These are phyloP conservation scores for Ceyx margarethae DNA, from an alignment of 2,113 vertebrate species.

Conservation along the genomic window DNA sequence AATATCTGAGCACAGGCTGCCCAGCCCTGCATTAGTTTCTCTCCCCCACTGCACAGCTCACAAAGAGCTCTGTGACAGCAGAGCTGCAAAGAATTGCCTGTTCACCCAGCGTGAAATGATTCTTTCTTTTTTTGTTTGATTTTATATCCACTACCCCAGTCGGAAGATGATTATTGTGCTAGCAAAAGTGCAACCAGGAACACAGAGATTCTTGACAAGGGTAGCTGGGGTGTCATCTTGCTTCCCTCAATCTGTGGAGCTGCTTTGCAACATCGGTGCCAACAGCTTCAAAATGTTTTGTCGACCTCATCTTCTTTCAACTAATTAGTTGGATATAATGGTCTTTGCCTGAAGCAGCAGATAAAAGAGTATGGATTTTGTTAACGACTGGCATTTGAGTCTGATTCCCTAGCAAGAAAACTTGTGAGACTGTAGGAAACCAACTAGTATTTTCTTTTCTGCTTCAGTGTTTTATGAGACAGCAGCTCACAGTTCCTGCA, in stretches of 20 bases:
- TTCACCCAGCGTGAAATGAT: conserved; percentile 49
- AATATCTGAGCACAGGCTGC: neutral
- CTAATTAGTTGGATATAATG: neutral
- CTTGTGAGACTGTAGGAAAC: neutral
- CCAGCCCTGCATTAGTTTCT: neutral
- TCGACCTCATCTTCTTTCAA: neutral
- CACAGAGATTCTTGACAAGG: neutral
- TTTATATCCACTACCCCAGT: neutral
- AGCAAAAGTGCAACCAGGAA: neutral
- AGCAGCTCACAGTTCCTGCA: neutral
- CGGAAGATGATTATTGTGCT: neutral
- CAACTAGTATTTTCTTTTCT: neutral
- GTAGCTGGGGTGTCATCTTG: neutral
- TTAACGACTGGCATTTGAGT: neutral
- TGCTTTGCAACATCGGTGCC: neutral
- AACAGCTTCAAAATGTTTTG: neutral
- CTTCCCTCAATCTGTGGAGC: neutral
- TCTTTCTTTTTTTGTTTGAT: neutral
- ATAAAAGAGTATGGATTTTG: neutral
- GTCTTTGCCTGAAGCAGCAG: neutral
- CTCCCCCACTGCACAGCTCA: neutral
- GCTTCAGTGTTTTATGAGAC: neutral
- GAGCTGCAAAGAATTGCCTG: conserved; percentile 20
- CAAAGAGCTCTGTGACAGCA: neutral
- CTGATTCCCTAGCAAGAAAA: neutral